Evolutionary conservation across 2,797 vertebrate species (phyloP).

Genomic region (Xiphorhynchus erythropygius): DNA sequence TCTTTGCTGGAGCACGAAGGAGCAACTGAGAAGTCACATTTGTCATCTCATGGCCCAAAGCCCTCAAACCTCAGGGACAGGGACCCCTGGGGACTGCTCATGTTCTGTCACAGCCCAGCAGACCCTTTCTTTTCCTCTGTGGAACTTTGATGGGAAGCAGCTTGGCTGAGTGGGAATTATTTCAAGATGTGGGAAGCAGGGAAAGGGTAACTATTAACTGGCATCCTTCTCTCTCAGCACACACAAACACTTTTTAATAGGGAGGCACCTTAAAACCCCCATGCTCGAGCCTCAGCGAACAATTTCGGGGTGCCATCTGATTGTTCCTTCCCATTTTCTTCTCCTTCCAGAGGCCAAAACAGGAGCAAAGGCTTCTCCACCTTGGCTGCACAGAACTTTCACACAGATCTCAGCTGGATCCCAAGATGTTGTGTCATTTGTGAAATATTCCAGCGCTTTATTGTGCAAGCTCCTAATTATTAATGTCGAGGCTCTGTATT

Average conservation of each 20-base stretch:
- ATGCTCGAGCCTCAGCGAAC: rapidly evolving
- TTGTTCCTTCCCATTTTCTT: background rate
- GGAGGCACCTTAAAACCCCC: background rate
- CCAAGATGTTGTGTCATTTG: background rate
- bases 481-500: background rate
- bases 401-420: conserved; percentile 3
- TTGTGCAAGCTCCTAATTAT: conserved; percentile 47
- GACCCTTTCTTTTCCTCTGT: background rate
- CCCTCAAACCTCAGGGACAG: background rate
- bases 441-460: conserved; percentile 3
- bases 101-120: background rate
- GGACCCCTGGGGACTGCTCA: background rate
- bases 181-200: background rate
- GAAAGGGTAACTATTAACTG: background rate
- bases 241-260: background rate
- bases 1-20: background rate
- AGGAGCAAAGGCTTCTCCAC: background rate
- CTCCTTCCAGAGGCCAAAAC: background rate
- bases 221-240: background rate
- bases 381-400: background rate
- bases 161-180: background rate
- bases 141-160: background rate
- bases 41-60: background rate
- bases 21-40: background rate
- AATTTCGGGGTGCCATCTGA: background rate